Conservation (phyloP, 2,113 vertebrate species). For the Holacanthus passer region DNA sequence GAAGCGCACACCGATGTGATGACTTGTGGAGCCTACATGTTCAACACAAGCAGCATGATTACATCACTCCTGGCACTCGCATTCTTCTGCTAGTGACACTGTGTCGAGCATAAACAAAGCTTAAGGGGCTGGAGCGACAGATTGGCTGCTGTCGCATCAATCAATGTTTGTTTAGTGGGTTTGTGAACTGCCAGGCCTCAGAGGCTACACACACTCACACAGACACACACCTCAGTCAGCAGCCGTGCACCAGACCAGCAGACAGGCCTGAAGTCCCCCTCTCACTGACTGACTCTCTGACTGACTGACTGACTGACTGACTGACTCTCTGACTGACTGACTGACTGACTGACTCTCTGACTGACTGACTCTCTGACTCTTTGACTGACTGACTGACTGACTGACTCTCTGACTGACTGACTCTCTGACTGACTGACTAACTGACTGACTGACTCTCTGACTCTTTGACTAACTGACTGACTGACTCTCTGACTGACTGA, state of each 20-base stretch:
- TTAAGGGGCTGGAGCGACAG: background rate
- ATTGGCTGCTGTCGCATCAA: slow-evolving; percentile 36
- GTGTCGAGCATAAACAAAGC: background rate
- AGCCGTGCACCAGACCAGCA: slow-evolving; percentile 34
- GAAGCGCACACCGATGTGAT: too few relatives aligned
- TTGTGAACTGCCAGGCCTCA: slow-evolving; percentile 33
- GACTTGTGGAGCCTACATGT: background rate
- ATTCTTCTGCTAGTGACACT: too few relatives aligned
- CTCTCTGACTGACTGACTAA: too few relatives aligned
- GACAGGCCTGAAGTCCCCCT: slow-evolving; percentile 35
- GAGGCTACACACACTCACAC: slow-evolving; percentile 16
- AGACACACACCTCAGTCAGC: slow-evolving; percentile 31
- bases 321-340: too few relatives aligned
- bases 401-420: too few relatives aligned
- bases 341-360: too few relatives aligned
- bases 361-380: too few relatives aligned
- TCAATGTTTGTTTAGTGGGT: slow-evolving; percentile 41
- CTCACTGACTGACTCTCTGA: background rate
- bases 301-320: too few relatives aligned
- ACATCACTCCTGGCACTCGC: background rate
- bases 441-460: too few relatives aligned
- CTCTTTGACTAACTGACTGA: too few relatives aligned
- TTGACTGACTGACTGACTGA: too few relatives aligned
- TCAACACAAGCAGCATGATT: background rate
- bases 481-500: too few relatives aligned